Conservation (phyloP, 2,888 invertebrate species). For the Clitarchus hookeri region DNA sequence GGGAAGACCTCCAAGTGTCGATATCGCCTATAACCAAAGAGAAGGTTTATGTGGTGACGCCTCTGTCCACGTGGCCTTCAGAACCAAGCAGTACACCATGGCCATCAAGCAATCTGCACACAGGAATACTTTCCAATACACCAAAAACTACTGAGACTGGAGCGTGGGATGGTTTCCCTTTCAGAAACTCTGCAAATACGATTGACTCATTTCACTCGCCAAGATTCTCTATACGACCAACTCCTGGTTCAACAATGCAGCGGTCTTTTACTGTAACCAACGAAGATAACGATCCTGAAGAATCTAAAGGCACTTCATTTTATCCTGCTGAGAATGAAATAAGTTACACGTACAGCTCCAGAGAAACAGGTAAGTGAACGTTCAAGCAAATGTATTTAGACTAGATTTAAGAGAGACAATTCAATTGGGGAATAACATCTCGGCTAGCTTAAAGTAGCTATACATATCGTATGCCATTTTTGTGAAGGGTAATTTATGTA, state of each 20-base stretch:
- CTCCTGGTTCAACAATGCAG: slow-evolving; percentile 54
- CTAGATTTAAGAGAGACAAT: not conserved
- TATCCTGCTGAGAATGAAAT: slow-evolving; percentile 3
- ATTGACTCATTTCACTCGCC: slow-evolving; percentile 56
- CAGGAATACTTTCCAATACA: slow-evolving; percentile 3
- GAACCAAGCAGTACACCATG: slow-evolving; percentile 45
- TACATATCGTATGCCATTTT: too few relatives aligned
- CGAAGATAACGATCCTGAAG: not conserved
- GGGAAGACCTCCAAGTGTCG: slow-evolving; percentile 71
- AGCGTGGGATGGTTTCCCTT: slow-evolving; percentile 38
- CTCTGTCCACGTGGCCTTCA: slow-evolving; percentile 56
- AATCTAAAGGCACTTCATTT: not conserved
- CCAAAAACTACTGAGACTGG: slow-evolving; percentile 47
- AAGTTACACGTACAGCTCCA: not conserved
- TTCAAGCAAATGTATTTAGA: not conserved
- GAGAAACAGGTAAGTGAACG: slow-evolving; percentile 11
- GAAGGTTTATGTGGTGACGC: slow-evolving; percentile 82
- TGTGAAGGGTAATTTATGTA: too few relatives aligned
- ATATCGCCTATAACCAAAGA: slow-evolving; percentile 79
- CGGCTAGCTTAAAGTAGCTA: too few relatives aligned
- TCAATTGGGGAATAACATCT: too few relatives aligned
- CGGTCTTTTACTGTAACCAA: slow-evolving; percentile 32
- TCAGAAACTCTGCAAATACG: slow-evolving; percentile 35
- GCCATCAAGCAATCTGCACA: not conserved
- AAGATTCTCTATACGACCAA: slow-evolving; percentile 63